These are phyloP conservation scores for Astreopora myriophthalma DNA, from an alignment of 64 coral and sea anemone species.

Conservation along the genomic window DNA sequence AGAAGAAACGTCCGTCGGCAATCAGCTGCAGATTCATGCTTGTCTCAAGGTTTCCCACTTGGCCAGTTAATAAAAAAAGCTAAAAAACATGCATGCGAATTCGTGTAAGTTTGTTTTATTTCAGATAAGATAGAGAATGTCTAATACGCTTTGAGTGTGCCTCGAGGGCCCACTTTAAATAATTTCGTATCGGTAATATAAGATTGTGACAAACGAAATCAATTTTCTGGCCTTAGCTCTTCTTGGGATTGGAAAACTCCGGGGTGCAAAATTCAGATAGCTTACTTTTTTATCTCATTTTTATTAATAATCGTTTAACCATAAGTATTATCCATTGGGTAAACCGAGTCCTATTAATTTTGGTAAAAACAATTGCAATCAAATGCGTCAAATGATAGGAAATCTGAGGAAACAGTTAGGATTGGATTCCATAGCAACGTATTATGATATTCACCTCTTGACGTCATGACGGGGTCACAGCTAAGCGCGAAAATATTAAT, in stretches of 20 bases:
- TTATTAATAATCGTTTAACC: neutral
- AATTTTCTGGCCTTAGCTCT: neutral
- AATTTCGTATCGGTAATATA: neutral
- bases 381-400: neutral
- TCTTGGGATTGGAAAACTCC: no score
- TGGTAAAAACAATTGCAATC: neutral
- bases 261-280: no score
- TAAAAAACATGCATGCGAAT: neutral
- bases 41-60: neutral
- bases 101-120: neutral
- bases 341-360: neutral
- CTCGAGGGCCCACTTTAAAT: no score
- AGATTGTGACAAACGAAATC: neutral
- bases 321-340: neutral
- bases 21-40: neutral
- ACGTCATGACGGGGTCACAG: neutral
- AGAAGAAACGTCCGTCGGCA: neutral
- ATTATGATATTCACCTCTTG: neutral
- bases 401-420: neutral
- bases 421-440: neutral
- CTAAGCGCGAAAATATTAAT: neutral
- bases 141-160: no score
- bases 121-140: neutral
- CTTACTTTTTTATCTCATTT: neutral
- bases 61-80: no score